Base-by-base conservation (phyloP, 2,888 invertebrate species). In the Amiota mariae region DNA sequence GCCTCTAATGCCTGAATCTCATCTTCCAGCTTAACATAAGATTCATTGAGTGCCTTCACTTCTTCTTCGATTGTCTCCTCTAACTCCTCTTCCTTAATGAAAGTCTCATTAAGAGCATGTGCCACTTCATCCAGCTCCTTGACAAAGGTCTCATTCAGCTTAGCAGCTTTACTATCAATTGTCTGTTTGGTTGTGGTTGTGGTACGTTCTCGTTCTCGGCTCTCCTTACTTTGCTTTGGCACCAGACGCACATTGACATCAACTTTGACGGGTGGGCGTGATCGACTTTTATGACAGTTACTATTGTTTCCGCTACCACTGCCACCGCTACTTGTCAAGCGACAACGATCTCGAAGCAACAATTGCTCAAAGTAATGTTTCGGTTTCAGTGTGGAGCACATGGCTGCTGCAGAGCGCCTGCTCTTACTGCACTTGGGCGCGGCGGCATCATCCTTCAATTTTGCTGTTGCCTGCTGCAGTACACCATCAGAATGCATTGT, bases 201-300 rank as follows among this genome's bases (percentile, higher is more conserved):
- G 15, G 66, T 20, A n/a, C 46, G 63, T 54, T 13, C 15, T 13
- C n/a, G 6, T 54, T 54, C 15, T 15, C 54, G 8, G 36, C 46
- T 64, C 10, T 47, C 15, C 10, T 36, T 46, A n/a, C 11, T 66
- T 77, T 88, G 85, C 77, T 94, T 94, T 77, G 94, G 93, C 89
- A 94, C 92, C 88, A 94, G 91, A 89, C 94, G 94, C 77, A 95
- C 94, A 89, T 93, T 94, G 85, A 95, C 94, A 88, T 95, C 94
- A 90, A 95, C 93, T 91, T 94, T 94, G 82, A 95, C 93, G 72
- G 94, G 94, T 90, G 82, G 81, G 0, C 87, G 85, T 61, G 81
- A 81, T 76, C 51, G 67, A n/a, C 12, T 82, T 75, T 80, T 86
- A 72, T 79, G 80, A 73, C 82, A 82, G 61, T 64, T 72, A 15